Conservation (phyloP, 2,888 invertebrate genomes). For the Micropterix aruncella region DNA sequence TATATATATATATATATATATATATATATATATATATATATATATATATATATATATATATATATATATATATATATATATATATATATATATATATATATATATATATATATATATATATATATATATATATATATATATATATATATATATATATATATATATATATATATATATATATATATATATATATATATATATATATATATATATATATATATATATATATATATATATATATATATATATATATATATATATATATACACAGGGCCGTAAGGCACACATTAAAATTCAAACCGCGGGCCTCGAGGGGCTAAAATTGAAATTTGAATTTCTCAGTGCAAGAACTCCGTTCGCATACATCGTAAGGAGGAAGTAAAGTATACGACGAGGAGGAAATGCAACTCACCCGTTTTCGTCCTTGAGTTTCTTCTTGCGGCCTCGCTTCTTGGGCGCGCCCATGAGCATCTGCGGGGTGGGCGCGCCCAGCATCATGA, state of each 20-base stretch:
- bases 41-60: too few relatives aligned
- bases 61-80: too few relatives aligned
- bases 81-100: conserved; percentile 5
- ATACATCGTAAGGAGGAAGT: too few relatives aligned
- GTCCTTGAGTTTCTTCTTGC: conserved; percentile 71
- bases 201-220: background rate
- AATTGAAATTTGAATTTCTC: too few relatives aligned
- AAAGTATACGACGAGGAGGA: too few relatives aligned
- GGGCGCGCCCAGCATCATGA: conserved; percentile 20
- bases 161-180: background rate
- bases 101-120: conserved; percentile 7
- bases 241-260: background rate
- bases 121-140: conserved; percentile 3
- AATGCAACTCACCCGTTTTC: conserved; percentile 46
- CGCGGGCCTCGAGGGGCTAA: too few relatives aligned
- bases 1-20: too few relatives aligned
- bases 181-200: background rate
- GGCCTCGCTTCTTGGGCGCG: conserved; percentile 68
- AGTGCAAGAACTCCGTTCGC: too few relatives aligned
- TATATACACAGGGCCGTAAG: background rate
- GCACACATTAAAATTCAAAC: too few relatives aligned
- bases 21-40: too few relatives aligned
- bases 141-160: background rate
- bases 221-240: background rate
- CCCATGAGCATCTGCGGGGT: conserved; percentile 34